Conservation (phyloP, 2,797 vertebrate species). For the Gymnopithys bicolor region DNA sequence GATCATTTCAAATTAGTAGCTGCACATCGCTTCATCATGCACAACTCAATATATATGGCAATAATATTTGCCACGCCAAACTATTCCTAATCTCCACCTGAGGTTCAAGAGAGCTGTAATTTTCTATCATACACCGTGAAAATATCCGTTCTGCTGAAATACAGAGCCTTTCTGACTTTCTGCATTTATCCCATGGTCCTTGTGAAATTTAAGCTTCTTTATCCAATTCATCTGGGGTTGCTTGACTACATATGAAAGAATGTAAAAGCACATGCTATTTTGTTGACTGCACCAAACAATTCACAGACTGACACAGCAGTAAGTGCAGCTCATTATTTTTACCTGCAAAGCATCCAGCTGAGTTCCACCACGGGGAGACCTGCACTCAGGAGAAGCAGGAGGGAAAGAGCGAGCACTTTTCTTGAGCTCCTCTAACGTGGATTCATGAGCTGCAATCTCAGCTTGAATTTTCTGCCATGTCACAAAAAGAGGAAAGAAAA, state of each 20-base stretch:
- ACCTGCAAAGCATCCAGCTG: slow-evolving; percentile 93
- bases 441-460: slow-evolving; percentile 91
- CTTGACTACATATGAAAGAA: background rate
- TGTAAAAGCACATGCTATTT: background rate
- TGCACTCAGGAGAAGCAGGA: slow-evolving; percentile 80
- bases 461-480: slow-evolving; percentile 88
- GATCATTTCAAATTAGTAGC: background rate
- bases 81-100: background rate
- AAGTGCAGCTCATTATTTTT: background rate
- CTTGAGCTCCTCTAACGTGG: slow-evolving; percentile 90
- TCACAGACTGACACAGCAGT: background rate
- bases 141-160: background rate
- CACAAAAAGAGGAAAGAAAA: background rate
- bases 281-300: background rate
- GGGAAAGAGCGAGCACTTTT: slow-evolving; percentile 82
- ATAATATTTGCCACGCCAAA: background rate
- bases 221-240: background rate
- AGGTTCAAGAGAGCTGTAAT: background rate
- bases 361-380: slow-evolving; percentile 83
- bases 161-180: background rate
- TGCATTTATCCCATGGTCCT: background rate
- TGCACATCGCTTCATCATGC: background rate
- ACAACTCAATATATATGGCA: background rate
- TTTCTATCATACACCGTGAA: background rate
- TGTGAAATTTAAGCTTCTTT: background rate